phyloP scores from a whole-genome alignment of 2,113 vertebrate genomes.

The Prinia subflava region DNA sequence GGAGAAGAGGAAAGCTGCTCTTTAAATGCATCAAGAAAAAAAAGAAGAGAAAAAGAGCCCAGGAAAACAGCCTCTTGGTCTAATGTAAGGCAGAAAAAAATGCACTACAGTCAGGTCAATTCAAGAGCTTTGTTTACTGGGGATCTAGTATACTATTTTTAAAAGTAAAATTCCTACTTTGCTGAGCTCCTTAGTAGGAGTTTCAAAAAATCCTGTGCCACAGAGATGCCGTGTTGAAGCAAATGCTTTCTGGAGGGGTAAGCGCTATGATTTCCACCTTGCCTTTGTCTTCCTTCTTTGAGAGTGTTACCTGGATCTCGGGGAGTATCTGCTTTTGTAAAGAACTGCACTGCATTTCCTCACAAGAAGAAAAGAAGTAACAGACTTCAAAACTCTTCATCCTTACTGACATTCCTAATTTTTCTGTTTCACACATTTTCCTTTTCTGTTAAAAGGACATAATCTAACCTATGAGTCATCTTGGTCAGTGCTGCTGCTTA shows the following conservation, averaged over 20 bases:
- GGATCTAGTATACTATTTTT: neutral
- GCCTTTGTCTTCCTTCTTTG: neutral
- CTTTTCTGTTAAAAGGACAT: neutral
- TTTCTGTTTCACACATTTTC: neutral
- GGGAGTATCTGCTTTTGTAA: slow-evolving; percentile 10
- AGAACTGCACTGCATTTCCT: neutral
- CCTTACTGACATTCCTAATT: neutral
- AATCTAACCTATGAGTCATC: slow-evolving; percentile 2
- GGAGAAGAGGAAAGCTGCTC: slow-evolving; percentile 4
- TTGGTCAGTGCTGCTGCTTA: neutral
- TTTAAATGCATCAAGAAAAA: neutral
- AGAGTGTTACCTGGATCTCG: neutral
- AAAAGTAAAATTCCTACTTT: neutral
- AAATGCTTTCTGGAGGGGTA: neutral
- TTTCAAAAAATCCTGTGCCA: neutral
- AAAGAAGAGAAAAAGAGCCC: no score
- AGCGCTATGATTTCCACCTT: neutral
- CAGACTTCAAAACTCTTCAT: neutral
- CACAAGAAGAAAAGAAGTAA: neutral
- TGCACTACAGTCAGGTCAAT: neutral
- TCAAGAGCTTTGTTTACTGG: neutral
- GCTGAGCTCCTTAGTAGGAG: neutral
- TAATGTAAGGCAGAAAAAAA: neutral
- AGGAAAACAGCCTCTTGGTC: neutral
- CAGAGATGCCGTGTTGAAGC: neutral